Percentiles rank a stretch among this genome's conserved stretches.
Conservation (phyloP, 2,888 invertebrate genomes). For the Xylophagus ater region DNA sequence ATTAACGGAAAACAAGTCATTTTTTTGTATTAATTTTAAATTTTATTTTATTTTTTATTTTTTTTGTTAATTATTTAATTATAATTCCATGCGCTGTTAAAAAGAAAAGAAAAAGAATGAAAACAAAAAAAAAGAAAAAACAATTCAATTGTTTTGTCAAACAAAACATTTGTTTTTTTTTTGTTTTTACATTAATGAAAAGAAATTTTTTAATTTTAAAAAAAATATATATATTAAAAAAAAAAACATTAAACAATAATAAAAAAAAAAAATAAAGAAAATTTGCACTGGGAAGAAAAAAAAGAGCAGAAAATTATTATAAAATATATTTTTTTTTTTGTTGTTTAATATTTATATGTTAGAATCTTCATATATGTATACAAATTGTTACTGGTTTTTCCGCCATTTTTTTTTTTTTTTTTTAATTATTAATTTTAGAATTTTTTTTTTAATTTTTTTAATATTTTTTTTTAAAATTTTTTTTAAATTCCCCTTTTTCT, state of each 20-base stretch:
- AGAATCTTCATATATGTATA: slow-evolving; percentile 16
- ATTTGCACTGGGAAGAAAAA: slow-evolving; percentile 5
- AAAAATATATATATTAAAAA: slow-evolving; percentile 4
- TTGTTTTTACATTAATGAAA: slow-evolving; percentile 7
- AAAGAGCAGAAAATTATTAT: background rate
- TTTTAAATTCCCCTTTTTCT: too few relatives aligned
- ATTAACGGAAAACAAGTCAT: too few relatives aligned
- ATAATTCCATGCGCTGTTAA: slow-evolving; percentile 27
- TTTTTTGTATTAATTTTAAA: too few relatives aligned
- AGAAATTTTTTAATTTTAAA: background rate
- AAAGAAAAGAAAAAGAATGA: slow-evolving; percentile 10
- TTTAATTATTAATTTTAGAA: too few relatives aligned
- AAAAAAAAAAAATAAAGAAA: slow-evolving; percentile 13
- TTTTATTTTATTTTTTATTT: too few relatives aligned
- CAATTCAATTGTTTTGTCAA: slow-evolving; percentile 21
- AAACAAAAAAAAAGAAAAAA: background rate
- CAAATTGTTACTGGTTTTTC: too few relatives aligned
- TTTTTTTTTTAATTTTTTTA: too few relatives aligned
- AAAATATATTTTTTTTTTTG: slow-evolving; percentile 4
- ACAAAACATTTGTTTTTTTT: slow-evolving; percentile 23
- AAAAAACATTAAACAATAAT: slow-evolving; percentile 6
- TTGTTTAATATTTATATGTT: slow-evolving; percentile 14
- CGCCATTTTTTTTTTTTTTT: too few relatives aligned
- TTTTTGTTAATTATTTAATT: slow-evolving; percentile 17
- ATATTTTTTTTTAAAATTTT: too few relatives aligned